Conservation (phyloP, 2,113 vertebrate genomes). For the Pelusios castaneus region DNA sequence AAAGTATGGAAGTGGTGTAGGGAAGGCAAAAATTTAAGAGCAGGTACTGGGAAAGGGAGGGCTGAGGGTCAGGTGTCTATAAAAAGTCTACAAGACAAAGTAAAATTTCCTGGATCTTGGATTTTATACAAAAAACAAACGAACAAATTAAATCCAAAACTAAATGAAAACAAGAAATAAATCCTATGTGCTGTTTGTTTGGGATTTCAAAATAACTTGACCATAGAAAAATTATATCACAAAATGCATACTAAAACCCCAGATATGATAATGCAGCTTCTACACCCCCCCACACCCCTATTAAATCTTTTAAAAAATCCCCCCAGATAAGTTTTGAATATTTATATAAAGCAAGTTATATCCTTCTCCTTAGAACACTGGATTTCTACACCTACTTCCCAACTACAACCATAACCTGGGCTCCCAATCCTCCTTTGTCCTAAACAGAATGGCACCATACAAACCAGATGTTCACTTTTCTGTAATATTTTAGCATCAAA, state of each 20-base stretch:
- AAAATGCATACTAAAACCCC: not conserved
- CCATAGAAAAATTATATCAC: not conserved
- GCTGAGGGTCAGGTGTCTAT: not conserved
- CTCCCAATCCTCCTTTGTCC: not conserved
- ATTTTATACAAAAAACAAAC: not conserved
- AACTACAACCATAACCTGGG: constrained; percentile 6
- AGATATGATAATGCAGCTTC: not conserved
- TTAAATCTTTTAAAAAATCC: not conserved
- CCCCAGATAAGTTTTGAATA: rapidly evolving
- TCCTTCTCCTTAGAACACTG: not conserved
- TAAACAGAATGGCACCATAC: not conserved
- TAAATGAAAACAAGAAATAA: not conserved
- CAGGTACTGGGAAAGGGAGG: not conserved
- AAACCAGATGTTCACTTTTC: constrained; percentile 32
- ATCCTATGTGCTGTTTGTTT: not conserved
- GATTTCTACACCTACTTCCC: constrained; percentile 25
- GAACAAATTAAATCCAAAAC: not conserved
- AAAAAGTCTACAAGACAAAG: rapidly evolving
- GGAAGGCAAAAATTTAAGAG: too few relatives aligned
- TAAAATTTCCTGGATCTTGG: not conserved
- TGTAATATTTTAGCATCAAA: constrained; percentile 1
- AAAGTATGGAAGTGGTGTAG: not conserved
- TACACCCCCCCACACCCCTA: not conserved
- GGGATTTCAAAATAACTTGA: not conserved
- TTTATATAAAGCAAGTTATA: not conserved